Base-by-base conservation (phyloP, 2,797 vertebrate species). In the Gymnopithys bicolor region DNA sequence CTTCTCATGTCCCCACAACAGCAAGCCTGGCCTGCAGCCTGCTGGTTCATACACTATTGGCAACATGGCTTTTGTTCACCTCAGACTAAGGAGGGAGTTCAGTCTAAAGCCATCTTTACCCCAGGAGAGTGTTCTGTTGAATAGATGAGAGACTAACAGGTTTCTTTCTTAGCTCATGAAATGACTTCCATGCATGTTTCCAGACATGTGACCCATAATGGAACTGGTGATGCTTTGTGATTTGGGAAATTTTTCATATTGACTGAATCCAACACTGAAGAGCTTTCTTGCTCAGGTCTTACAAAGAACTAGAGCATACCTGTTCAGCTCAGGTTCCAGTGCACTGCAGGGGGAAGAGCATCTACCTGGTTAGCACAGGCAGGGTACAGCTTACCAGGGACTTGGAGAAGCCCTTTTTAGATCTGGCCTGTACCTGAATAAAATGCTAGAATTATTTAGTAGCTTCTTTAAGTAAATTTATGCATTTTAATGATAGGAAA, bases 11-110 rank as follows among this genome's bases (percentile, higher is more conserved):
- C 35, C 56, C 39, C 53, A 19, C 25, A 16, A 3, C 19, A 76
- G 59, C 45, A 43, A 35, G 69, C 6, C 64, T 56, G 32, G 33
- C 46, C 51, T 85, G 58, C 82, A 58, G 67, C 68, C 63, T 87
- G 27, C 32, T 73, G 3, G 0, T 35, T 71, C 1, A 1, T 14
- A 21, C 4, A 2, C 45, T 33, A 0, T 41, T 67, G 73, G 64
- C 43, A 85, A 10, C 1, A 0, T 63, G 64, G 18, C n/a, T 90
- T 93, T 48, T 3, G 0, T 92, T 91, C 3, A 1, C n/a, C 19
- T 84, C 33, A 25, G 7, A 19, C 24, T 75, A 10, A 83, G 37
- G 53, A 63, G 25, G 7, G 32, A 90, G 67, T 68, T 87, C 1
- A 6, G 21, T 60, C 28, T 64, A 77, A 80, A 94, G 25, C 83